Evolutionary conservation across 1,140 invertebrate species (phyloP).

Genomic region (Eubasilissa regina): DNA sequence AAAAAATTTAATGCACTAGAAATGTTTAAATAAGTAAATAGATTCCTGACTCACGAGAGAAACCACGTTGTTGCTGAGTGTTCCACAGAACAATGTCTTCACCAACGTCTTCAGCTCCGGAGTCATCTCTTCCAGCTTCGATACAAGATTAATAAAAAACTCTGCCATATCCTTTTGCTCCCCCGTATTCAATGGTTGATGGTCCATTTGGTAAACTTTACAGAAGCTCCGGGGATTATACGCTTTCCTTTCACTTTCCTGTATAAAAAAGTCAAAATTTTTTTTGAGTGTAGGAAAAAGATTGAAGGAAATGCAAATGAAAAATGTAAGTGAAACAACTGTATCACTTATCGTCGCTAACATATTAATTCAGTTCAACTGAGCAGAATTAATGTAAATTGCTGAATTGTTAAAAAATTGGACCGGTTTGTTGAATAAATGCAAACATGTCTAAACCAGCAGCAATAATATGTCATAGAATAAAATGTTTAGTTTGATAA

Average conservation of each 20-base stretch:
- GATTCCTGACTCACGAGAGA: slow-evolving; percentile 77
- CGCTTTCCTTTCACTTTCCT: slow-evolving; percentile 94
- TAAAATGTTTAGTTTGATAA: too few species aligned
- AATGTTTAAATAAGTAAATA: neutral
- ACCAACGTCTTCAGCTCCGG: slow-evolving; percentile 91
- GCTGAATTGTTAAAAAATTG: too few species aligned
- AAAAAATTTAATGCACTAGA: neutral
- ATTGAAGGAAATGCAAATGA: too few species aligned
- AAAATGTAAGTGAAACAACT: too few species aligned
- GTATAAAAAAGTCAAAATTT: slow-evolving; percentile 55
- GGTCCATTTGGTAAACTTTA: slow-evolving; percentile 97
- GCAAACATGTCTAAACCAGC: too few species aligned
- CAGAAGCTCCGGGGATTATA: slow-evolving; percentile 97
- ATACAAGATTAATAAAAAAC: slow-evolving; percentile 97
- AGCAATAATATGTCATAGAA: too few species aligned
- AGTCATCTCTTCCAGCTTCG: slow-evolving; percentile 96
- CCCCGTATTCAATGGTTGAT: slow-evolving; percentile 94
- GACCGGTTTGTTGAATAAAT: too few species aligned
- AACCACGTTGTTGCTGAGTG: slow-evolving; percentile 95
- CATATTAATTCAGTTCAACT: too few species aligned
- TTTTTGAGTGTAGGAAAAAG: too few species aligned
- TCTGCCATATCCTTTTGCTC: slow-evolving; percentile 99
- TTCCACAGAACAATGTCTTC: slow-evolving; percentile 93
- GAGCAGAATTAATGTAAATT: too few species aligned
- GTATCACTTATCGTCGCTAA: too few species aligned